A percentile compares a stretch with the other conserved stretches of the same genome.
phyloP scores from a whole-genome alignment of 2,113 vertebrate genomes.

The Neolamprologus tretocephalus region DNA sequence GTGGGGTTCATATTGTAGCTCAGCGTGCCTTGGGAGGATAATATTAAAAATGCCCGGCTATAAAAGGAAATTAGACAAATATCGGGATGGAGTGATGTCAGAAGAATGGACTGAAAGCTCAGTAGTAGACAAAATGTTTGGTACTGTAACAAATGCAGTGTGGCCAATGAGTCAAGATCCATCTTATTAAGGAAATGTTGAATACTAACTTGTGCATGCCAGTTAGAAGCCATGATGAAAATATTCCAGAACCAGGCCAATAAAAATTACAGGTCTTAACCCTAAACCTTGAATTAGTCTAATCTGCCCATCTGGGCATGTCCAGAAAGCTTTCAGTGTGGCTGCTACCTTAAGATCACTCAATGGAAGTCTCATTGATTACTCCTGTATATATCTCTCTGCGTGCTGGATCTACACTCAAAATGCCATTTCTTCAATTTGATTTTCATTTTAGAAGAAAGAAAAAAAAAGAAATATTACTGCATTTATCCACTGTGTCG shows the following conservation, averaged over 20 bases:
- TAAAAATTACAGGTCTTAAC: background rate
- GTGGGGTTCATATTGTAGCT: background rate
- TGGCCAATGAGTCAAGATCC: background rate
- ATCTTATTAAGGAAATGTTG: background rate
- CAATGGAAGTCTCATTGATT: background rate
- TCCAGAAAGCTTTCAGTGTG: background rate
- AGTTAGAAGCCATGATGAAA: background rate
- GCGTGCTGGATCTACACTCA: background rate
- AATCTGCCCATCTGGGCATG: background rate
- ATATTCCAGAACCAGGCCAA: background rate
- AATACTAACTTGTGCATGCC: background rate
- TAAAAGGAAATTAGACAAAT: background rate
- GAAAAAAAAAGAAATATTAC: background rate
- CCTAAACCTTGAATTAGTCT: background rate
- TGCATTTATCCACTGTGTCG: background rate
- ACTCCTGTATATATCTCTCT: background rate
- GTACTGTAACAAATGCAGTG: background rate
- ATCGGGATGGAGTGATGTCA: background rate
- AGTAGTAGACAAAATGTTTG: background rate
- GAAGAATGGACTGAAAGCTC: background rate
- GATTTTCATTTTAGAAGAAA: background rate
- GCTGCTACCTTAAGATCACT: background rate
- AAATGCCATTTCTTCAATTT: background rate
- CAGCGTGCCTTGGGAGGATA: background rate
- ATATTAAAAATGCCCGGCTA: background rate